Evolutionary conservation across 2,797 vertebrate genomes (phyloP).

Genomic region (Choloepus didactylus): DNA sequence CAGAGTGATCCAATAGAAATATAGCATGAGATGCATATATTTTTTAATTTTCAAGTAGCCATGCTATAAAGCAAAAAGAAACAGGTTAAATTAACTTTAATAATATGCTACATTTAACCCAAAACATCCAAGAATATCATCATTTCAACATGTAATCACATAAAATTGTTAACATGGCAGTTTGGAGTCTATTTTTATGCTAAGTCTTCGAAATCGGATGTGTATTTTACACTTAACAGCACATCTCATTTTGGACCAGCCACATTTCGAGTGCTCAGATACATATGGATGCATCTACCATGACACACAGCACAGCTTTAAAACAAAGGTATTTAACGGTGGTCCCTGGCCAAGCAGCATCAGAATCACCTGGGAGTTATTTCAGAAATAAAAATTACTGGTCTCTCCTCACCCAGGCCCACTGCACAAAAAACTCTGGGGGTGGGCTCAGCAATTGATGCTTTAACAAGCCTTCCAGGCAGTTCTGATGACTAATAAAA

Average conservation of each 20-base stretch:
- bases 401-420: not conserved
- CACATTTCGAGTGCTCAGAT: not conserved
- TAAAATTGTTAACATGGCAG: not conserved
- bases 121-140: not conserved
- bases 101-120: not conserved
- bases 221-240: not conserved
- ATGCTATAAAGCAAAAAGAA: not conserved
- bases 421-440: not conserved
- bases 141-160: not conserved
- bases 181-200: not conserved
- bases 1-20: not conserved
- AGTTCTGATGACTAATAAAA: constrained; percentile 34
- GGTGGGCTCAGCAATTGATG: not conserved
- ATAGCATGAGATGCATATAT: not conserved
- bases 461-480: not conserved
- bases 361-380: not conserved
- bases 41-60: not conserved
- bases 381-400: not conserved
- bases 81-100: not conserved
- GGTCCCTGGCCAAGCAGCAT: not conserved
- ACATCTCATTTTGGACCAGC: not conserved
- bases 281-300: not conserved
- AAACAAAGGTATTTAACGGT: not conserved
- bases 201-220: not conserved
- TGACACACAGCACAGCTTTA: not conserved